Evolutionary conservation across 1,140 invertebrate genomes (phyloP), one percentile per base, ranked within the genome.

Genomic region (Popillia japonica): DNA sequence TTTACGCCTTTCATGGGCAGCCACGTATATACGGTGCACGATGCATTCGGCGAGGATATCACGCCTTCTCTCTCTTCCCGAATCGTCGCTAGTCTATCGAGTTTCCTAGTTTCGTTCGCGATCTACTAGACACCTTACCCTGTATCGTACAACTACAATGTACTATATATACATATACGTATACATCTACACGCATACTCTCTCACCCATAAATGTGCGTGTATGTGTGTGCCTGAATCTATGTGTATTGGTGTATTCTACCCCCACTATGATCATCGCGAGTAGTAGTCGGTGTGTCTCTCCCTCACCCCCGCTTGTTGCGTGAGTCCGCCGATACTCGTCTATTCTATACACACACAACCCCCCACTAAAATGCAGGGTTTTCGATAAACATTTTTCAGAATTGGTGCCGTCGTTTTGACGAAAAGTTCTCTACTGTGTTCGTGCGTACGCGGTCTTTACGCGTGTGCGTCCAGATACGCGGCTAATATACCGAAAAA

Each of bases 351-450:
- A 27, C 64, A 10, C 14, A 20, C 64, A 22, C 79, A 79, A 81
- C 82, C 80, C 77, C 80, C 80, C 80, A 80, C 78, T 82, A 82
- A 74, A 74, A 74, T 41, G 72, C 22, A 75, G 81, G 82, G 83
- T 83, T 84, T 83, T 74, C 72, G 72, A 74, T 74, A 74, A 74
- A 44, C 72, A 82, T 86, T 85, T 86, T 86, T 86, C 83, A 86
- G 83, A 86, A 86, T 85, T 85, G 83, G 83, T 85, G 84, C 83
- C 85, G 83, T 84, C 85, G 85, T 86, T 85, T 85, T 85, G 83
- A 84, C 80, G 83, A 83, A 85, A 85, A 85, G 78, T 84, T 77
- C 77, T 79, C 27, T 34, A 34, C 27, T 34, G 27, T 74, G 72
- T 40, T 10, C 72, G 79, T 81, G 82, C 81, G 82, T 82, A 80